Evolutionary conservation across 2,888 invertebrate genomes (phyloP), one percentile per base, ranked within the genome.

Genomic region (Watsonalla cultraria): DNA sequence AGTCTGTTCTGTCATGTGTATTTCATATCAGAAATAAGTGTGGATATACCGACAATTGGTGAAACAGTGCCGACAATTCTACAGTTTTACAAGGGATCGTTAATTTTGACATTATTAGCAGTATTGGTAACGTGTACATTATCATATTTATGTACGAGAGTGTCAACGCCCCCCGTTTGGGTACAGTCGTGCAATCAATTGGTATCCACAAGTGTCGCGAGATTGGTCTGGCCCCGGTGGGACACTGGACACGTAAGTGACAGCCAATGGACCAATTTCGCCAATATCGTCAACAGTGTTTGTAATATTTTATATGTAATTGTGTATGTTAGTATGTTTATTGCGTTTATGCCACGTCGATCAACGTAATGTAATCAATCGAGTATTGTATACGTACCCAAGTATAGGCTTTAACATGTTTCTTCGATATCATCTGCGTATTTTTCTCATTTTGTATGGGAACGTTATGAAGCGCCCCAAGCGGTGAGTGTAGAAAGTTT

Each of bases 1-100:
- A 77, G 72, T 55, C 46, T 82, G 5, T 47, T 75, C 0, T 61
- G 68, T 0, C 80, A 85, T 59, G 74, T 70, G 6, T 58, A 58
- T 33, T 70, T 74, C 45, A 45, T 79, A 9, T 54, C 57, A 2
- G 60, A 66, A 0, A 56, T 82, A 9, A 61, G 56, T 6, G 48
- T 45, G 4, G 50, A 60, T 8, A 60, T 83, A 9, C 82, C 84
- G 0, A 67, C 57, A 39, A 54, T 72, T 6, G 66, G 64, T 8
- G 9, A 51, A 0, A 63, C 73, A 5, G 53, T 67, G 0, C 86
- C 85, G 0, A 60, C 53, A 0, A 58, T 86, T 33, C n/a, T 84
- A 6, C 51, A 70, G 0, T 84, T 75, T 49, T 70, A 74, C 8
- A 64, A 72, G 2, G 64, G 64, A 0, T 84, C 82, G 0, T 34